A percentile compares a stretch with the other conserved stretches of the same genome.
Evolutionary conservation across 2,113 vertebrate species (phyloP).

Genomic region (Geothlypis trichas): DNA sequence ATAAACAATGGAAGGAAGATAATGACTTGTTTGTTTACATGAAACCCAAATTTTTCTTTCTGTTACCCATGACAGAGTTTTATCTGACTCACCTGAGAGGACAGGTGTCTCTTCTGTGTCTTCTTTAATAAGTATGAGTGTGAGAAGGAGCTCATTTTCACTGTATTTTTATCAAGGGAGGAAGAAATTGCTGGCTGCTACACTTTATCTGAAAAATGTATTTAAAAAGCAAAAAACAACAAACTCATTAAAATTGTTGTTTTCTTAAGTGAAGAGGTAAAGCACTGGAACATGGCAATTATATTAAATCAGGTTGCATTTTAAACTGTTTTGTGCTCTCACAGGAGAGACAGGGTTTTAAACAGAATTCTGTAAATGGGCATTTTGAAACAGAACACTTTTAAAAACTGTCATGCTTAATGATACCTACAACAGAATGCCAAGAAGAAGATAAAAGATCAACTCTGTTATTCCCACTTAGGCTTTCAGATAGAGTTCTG

Average conservation of each 20-base stretch:
- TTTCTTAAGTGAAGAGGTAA: slow-evolving; percentile 53
- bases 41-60: neutral
- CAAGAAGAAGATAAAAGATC: slow-evolving; percentile 58
- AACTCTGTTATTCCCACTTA: slow-evolving; percentile 29
- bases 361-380: slow-evolving; percentile 3
- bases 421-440: slow-evolving; percentile 47
- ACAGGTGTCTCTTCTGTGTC: neutral
- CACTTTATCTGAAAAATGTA: neutral
- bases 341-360: slow-evolving; percentile 16
- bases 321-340: slow-evolving; percentile 36
- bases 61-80: neutral
- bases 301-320: slow-evolving; percentile 53
- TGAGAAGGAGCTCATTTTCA: neutral
- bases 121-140: neutral
- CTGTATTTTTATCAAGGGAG: neutral
- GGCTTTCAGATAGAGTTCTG: slow-evolving; percentile 18
- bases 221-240: slow-evolving; percentile 42
- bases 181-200: neutral
- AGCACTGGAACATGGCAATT: slow-evolving; percentile 39
- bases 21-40: neutral
- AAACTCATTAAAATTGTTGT: slow-evolving; percentile 47
- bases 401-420: slow-evolving; percentile 53
- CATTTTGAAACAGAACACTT: slow-evolving; percentile 43
- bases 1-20: slow-evolving; percentile 4
- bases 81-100: neutral